phyloP scores from a whole-genome alignment of 2,888 invertebrate genomes.

The Teleiodes luculella region DNA sequence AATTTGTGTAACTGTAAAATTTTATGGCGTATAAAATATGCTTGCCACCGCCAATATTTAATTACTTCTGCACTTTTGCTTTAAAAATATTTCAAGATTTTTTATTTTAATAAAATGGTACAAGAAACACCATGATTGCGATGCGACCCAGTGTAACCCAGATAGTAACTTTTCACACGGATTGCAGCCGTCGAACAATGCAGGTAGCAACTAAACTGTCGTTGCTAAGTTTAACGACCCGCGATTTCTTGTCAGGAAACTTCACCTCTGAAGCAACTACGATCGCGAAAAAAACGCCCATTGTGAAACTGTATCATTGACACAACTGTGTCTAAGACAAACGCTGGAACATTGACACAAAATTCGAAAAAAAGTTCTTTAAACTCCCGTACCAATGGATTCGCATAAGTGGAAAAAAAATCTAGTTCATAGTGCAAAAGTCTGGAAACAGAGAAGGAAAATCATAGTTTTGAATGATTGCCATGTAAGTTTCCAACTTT shows the following conservation, averaged over 20 bases:
- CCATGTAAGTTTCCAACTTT: too few relatives aligned
- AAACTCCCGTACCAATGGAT: background rate
- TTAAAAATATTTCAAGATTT: background rate
- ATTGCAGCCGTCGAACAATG: constrained; percentile 60
- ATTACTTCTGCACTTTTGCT: background rate
- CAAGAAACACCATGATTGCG: constrained; percentile 12
- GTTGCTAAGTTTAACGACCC: constrained; percentile 51
- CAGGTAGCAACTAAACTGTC: constrained; percentile 45
- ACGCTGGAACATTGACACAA: background rate
- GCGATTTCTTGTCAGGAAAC: constrained; percentile 19
- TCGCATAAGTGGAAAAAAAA: background rate
- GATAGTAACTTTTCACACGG: constrained; percentile 64
- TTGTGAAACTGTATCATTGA: constrained; percentile 9
- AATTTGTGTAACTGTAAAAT: background rate
- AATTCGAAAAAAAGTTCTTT: background rate
- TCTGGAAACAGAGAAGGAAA: too few relatives aligned
- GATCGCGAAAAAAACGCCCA: constrained; percentile 16
- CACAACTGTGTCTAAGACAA: background rate
- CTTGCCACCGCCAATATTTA: background rate
- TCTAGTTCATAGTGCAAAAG: background rate
- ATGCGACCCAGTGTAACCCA: constrained; percentile 41
- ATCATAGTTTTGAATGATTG: too few relatives aligned
- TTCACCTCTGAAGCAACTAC: constrained; percentile 31
- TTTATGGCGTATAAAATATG: background rate
- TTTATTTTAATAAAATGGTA: background rate